Evolutionary conservation across 2,797 vertebrate genomes (phyloP), one percentile per base, ranked within the genome.

Genomic region (Xenentodon cancila): DNA sequence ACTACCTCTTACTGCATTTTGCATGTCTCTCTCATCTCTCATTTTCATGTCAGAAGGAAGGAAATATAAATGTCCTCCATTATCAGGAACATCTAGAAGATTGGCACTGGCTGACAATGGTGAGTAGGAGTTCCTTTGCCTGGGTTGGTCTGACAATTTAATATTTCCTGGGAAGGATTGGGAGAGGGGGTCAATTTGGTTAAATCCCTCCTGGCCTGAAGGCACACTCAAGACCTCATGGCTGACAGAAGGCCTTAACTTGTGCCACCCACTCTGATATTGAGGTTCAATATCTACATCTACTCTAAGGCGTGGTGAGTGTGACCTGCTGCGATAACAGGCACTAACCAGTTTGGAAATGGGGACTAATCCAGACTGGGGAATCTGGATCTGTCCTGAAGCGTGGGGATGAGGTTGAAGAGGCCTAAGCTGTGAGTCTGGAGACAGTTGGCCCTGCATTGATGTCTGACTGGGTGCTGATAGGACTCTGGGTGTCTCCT

Each of bases 291-390:
- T 4, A 0, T 87, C 81, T 90, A 90, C 47, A 3, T 89, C 84
- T 91, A 88, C 9, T 84, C 88, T 92, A 85, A 0, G 0, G 68
- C 32, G 1, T 47, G 89, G 91, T 19, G 89, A 91, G 58, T 68
- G 71, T 0, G 84, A 75, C 37, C n/a, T 51, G 21, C 3, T 0
- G 0, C 57, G 55, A 27, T 0, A 1, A 46, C 0, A 2, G 7
- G 0, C 4, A 91, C 90, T 90, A 81, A 92, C 91, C 92, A 7
- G 37, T 83, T 78, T 73, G 21, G 8, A 3, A 1, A 5, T 13
- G 37, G n/a, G 12, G n/a, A 5, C 9, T 13, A 9, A 7, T 65
- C 34, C 64, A 8, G 51, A 40, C 18, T 22, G 51, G 17, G 63
- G 61, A 59, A 16, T 77, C 71, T 68, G 86, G 54, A 56, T 30